Base-by-base conservation (phyloP, 2,888 invertebrate genomes). In the Phorcus lineatus region DNA sequence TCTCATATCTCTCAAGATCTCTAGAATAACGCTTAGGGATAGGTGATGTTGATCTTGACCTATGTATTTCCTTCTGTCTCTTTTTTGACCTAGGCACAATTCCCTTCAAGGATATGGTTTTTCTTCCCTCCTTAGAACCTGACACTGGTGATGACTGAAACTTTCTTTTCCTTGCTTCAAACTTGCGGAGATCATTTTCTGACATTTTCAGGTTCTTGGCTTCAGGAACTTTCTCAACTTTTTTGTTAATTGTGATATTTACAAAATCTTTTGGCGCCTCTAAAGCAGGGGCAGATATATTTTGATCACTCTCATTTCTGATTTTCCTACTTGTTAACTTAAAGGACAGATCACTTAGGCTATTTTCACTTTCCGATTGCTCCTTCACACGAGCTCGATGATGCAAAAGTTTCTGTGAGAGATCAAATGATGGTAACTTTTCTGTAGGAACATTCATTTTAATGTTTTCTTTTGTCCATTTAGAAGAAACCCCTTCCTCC, bases 51-150 rank as follows among this genome's bases (percentile, higher is more conserved):
- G 76, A 76, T 57, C 78, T 78, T 54, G 78, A 79, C 53, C 67
- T 75, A 75, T 67, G 81, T 24, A 55, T 13, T 57, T 82, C 80
- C 31, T 83, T 84, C 17, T 74, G 53, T 54, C 76, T 83, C 67
- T 81, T 80, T 55, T 83, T 85, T 11, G 79, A 77, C 47, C 66
- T 77, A 0, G 80, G 75, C 6, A 83, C 79, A 55, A 88, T 88
- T 24, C 86, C 86, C 82, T 88, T 88, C 24, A 88, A 82, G n/a
- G 88, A 88, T 74, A 88, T 85, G 28, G 84, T 88, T 70, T 86
- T 87, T 40, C 81, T 84, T n/a, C 78, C 70, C 17, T 80, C 79
- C n/a, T 70, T 78, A 19, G 57, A 57, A 66, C 80, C 79, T 31
- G 81, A 79, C 19, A 78, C 79, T 76, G 76, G 79, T 13, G 76